Base-by-base conservation (phyloP, 2,113 vertebrate species). In the Taxidea taxus region DNA sequence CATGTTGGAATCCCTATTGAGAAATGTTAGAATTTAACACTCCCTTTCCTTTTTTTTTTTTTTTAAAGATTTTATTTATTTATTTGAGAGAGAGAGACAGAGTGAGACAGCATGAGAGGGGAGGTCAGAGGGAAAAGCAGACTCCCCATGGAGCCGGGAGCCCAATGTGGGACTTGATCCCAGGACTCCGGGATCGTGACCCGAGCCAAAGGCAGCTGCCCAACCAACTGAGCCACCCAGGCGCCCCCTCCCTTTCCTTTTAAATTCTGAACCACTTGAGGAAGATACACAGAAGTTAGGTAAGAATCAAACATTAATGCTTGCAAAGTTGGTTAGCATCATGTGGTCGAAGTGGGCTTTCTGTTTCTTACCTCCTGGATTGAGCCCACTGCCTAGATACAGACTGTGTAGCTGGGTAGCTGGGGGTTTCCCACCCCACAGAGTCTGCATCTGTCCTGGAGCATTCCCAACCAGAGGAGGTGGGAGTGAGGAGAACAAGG, bases 301-400 rank as follows among this genome's bases (percentile, higher is more conserved):
- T 60, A n/a, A 92, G 90, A 82, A 49, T 89, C 44, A 83, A 81
- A 84, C 16, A 49, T 31, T 29, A 25, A 7, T 56, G 58, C 10
- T 44, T 39, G 49, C 31, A 56, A 51, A 90, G 25, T 34, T 80
- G 23, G n/a, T 89, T 85, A 85, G 62, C 93, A 75, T 96, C 60
- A 49, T 44, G 25, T 82, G 25, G 60, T 91, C 72, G 23, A 64
- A 56, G 15, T n/a, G 3, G 31, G 7, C 42, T 90, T 84, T 18
- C 34, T 27, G 10, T 81, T 74, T 94, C 66, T 93, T 80, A 44
- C 47, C 27, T 51, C 44, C 27, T 94, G 8, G 16, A 20, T 54
- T 62, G 60, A 62, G 10, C 37, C 39, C 10, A 18, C 5, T 1
- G 8, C 29, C 20, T 34, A 85, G 58, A 34, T 54, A 15, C 51